Percentiles rank a stretch among this genome's conserved stretches.
These are phyloP conservation scores for Galeruca laticollis DNA, from an alignment of 2,888 invertebrate genomes.

Conservation along the genomic window DNA sequence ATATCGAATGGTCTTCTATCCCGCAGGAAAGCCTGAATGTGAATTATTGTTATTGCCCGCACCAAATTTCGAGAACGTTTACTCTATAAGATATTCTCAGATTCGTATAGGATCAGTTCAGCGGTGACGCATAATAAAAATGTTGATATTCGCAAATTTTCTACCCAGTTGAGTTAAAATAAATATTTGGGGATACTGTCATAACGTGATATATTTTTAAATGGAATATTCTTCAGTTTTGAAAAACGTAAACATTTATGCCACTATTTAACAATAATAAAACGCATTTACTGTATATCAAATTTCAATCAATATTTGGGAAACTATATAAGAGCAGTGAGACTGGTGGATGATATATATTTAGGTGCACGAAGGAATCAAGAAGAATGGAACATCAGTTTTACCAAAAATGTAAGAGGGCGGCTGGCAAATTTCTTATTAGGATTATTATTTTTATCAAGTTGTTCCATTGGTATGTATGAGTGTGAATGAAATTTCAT, in stretches of 20 bases:
- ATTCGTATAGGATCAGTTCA: constrained; percentile 22
- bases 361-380: too few relatives aligned
- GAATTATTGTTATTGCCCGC: constrained; percentile 39
- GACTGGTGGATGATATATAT: too few relatives aligned
- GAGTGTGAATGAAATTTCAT: too few relatives aligned
- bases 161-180: background rate
- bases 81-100: constrained; percentile 23
- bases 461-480: too few relatives aligned
- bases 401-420: too few relatives aligned
- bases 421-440: too few relatives aligned
- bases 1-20: constrained; percentile 39
- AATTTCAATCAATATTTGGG: background rate
- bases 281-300: background rate
- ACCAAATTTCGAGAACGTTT: constrained; percentile 21
- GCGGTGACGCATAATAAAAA: constrained; percentile 28
- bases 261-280: too few relatives aligned
- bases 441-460: too few relatives aligned
- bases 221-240: background rate
- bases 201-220: background rate
- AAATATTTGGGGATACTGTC: background rate
- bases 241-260: too few relatives aligned
- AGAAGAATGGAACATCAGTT: too few relatives aligned
- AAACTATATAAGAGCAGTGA: too few relatives aligned
- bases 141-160: constrained; percentile 11
- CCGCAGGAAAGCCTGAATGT: constrained; percentile 33